These are phyloP conservation scores for Epistrophe eligans DNA, from an alignment of 2,888 invertebrate genomes.

Conservation along the genomic window DNA sequence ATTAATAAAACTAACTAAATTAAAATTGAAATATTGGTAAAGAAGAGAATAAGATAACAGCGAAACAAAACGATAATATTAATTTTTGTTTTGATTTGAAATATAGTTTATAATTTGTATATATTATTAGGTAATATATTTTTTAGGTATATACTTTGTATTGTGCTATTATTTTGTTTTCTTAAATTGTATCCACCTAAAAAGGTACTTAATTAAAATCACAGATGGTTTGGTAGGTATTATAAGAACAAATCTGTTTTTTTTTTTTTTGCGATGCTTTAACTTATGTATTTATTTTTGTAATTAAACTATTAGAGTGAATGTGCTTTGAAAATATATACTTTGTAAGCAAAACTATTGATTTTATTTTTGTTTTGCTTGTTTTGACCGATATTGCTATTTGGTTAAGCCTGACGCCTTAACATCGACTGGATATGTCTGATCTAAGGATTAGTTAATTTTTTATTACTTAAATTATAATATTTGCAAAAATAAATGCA, in stretches of 20 bases:
- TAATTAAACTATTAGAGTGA: constrained; percentile 53
- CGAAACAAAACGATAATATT: constrained; percentile 34
- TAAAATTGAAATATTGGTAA: neutral
- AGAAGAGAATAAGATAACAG: constrained; percentile 21
- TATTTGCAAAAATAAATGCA: constrained; percentile 41
- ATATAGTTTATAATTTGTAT: constrained; percentile 46
- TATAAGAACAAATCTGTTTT: constrained; percentile 68
- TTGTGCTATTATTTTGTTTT: constrained; percentile 71
- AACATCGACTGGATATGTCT: constrained; percentile 67
- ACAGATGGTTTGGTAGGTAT: constrained; percentile 77
- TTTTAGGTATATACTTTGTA: constrained; percentile 51
- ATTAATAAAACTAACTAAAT: constrained; percentile 29
- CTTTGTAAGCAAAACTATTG: constrained; percentile 14
- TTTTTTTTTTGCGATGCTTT: constrained; percentile 56
- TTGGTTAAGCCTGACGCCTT: constrained; percentile 49
- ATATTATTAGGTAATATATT: constrained; percentile 10
- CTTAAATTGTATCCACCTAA: constrained; percentile 75
- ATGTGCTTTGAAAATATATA: constrained; percentile 28
- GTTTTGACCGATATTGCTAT: constrained; percentile 64
- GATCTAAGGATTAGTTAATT: constrained; percentile 46
- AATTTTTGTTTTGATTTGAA: constrained; percentile 53
- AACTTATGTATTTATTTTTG: constrained; percentile 31
- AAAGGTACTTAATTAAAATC: constrained; percentile 79
- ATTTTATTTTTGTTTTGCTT: constrained; percentile 24
- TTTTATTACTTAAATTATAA: constrained; percentile 34